A percentile compares a stretch with the other conserved stretches of the same genome.
phyloP scores from a whole-genome alignment of 23 tunicate genomes.

The Clavelina lepadiformis region DNA sequence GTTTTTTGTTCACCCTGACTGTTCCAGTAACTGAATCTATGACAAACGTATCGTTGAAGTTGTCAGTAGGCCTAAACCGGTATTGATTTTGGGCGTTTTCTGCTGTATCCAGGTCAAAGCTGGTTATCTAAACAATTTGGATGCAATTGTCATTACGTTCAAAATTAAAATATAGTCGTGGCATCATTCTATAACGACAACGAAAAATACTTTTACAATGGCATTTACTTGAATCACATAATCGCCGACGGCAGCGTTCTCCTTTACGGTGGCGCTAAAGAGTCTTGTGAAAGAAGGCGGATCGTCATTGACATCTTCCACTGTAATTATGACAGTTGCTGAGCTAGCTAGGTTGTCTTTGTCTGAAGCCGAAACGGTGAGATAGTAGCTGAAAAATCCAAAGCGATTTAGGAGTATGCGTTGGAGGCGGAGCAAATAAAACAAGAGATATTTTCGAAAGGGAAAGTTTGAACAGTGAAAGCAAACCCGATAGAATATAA shows the following conservation, averaged over 20 bases:
- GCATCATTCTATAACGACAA: no score
- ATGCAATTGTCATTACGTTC: background rate
- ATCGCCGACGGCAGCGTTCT: constrained; percentile 64
- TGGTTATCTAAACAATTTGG: constrained; percentile 12
- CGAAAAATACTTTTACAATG: background rate
- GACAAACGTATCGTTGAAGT: constrained; percentile 27
- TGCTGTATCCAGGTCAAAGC: constrained; percentile 20
- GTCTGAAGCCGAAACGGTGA: constrained; percentile 60
- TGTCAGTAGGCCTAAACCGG: constrained; percentile 6
- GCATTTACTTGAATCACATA: constrained; percentile 39
- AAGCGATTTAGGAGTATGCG: background rate
- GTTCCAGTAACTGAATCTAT: constrained; percentile 48
- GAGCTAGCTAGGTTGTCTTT: constrained; percentile 34
- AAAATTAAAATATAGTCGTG: no score
- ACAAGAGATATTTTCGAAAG: background rate
- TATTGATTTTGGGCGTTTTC: constrained; percentile 29
- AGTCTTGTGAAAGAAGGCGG: constrained; percentile 64
- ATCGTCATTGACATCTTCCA: constrained; percentile 82
- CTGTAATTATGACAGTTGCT: constrained; percentile 40
- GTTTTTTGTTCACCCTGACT: constrained; percentile 21
- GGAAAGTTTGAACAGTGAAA: background rate
- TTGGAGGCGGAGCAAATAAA: background rate
- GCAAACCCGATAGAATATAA: background rate
- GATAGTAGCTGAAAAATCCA: constrained; percentile 36
- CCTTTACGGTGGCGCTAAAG: constrained; percentile 35